These are phyloP conservation scores for Drosophila virilis DNA, from an alignment of 1,140 invertebrate genomes.

Conservation along the genomic window DNA sequence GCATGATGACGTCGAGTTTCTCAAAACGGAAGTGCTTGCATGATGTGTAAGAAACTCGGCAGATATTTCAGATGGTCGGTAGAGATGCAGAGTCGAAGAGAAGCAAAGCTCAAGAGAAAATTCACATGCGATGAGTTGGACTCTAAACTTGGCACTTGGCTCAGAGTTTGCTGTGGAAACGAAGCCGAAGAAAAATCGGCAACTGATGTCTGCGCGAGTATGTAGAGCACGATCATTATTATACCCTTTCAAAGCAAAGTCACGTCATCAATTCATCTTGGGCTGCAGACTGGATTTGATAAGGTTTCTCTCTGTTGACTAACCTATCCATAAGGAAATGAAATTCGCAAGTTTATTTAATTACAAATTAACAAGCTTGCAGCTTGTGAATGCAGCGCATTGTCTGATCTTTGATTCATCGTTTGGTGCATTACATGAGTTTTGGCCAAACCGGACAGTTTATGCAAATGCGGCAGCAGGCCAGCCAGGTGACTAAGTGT, in stretches of 20 bases:
- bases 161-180: conserved; percentile 14
- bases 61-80: neutral
- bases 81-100: neutral
- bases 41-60: conserved; percentile 66
- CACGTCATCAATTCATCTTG: too few relatives aligned
- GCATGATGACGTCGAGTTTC: neutral
- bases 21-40: conserved; percentile 72
- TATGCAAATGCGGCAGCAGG: conserved; percentile 17
- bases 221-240: neutral
- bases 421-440: neutral
- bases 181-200: conserved; percentile 4
- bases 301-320: too few relatives aligned
- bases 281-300: too few relatives aligned
- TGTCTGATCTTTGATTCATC: conserved; percentile 22
- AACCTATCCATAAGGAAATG: too few relatives aligned
- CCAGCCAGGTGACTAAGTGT: conserved; percentile 22
- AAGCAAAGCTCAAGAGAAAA: conserved; percentile 21
- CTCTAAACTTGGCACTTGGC: conserved; percentile 30
- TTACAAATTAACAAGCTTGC: neutral
- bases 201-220: neutral
- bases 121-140: conserved; percentile 64
- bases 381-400: neutral
- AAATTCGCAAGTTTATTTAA: neutral
- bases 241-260: too few relatives aligned
- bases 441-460: neutral